Percentiles rank a stretch among this genome's conserved stretches.
These are phyloP conservation scores for Diploptera punctata DNA, from an alignment of 2,888 invertebrate species.

Conservation along the genomic window DNA sequence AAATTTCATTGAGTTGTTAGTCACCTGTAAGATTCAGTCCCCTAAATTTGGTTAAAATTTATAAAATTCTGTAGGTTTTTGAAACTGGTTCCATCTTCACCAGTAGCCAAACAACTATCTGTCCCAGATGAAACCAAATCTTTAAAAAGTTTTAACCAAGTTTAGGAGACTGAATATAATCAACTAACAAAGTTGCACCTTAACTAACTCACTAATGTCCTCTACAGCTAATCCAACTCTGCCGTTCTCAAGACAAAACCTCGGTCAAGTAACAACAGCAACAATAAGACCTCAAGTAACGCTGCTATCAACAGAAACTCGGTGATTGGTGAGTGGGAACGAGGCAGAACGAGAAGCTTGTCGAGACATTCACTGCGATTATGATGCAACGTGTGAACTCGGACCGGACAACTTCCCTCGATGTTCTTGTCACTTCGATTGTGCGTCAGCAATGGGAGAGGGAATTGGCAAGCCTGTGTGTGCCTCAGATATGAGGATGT, in stretches of 20 bases:
- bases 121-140: too few relatives aligned
- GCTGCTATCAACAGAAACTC: too few relatives aligned
- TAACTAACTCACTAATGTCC: slow-evolving; percentile 4
- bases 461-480: slow-evolving; percentile 81
- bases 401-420: slow-evolving; percentile 78
- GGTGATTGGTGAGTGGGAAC: neutral
- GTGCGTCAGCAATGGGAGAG: slow-evolving; percentile 55
- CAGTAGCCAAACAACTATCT: too few relatives aligned
- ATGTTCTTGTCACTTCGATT: slow-evolving; percentile 83
- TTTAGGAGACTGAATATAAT: too few relatives aligned
- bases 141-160: too few relatives aligned
- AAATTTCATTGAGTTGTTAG: too few relatives aligned
- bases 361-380: slow-evolving; percentile 83
- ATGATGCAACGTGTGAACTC: slow-evolving; percentile 83
- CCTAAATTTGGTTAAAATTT: too few relatives aligned
- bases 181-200: too few relatives aligned
- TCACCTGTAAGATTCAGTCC: too few relatives aligned
- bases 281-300: slow-evolving; percentile 13
- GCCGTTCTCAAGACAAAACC: slow-evolving; percentile 22
- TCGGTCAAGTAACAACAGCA: neutral
- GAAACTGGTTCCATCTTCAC: too few relatives aligned
- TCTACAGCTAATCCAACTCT: slow-evolving; percentile 26
- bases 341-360: slow-evolving; percentile 61
- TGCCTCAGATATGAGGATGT: slow-evolving; percentile 82
- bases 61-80: too few relatives aligned